Evolutionary conservation across 2,888 invertebrate genomes (phyloP).

Genomic region (Chymomyza fuscimana): DNA sequence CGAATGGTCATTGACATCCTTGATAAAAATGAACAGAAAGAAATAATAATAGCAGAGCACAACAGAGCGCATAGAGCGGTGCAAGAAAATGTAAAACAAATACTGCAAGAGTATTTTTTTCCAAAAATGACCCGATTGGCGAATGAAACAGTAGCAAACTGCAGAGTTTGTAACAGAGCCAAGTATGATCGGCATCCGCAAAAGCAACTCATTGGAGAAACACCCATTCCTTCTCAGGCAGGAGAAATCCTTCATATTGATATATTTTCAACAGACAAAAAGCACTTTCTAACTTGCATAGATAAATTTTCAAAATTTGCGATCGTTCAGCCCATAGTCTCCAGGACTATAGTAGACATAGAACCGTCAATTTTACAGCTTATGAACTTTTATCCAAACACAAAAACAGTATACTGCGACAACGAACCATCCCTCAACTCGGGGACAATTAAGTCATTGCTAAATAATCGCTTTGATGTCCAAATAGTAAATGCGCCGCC

Average conservation of each 20-base stretch:
- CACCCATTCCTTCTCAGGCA: background rate
- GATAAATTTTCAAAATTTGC: background rate
- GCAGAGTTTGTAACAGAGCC: constrained; percentile 21
- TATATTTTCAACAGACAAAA: background rate
- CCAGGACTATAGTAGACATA: no score
- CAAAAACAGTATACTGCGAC: constrained; percentile 34
- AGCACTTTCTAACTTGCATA: background rate
- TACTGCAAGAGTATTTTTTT: constrained; percentile 34
- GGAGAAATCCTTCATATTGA: background rate
- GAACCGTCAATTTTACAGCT: background rate
- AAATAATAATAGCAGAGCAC: constrained; percentile 23
- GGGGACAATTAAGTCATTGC: constrained; percentile 26
- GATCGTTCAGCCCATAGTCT: background rate
- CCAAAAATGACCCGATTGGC: constrained; percentile 29
- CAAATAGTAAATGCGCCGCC: constrained; percentile 23
- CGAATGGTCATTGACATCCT: constrained; percentile 17
- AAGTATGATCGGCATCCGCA: constrained; percentile 12
- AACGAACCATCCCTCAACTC: constrained; percentile 36
- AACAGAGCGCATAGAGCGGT: constrained; percentile 32
- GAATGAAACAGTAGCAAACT: constrained; percentile 25
- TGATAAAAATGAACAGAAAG: constrained; percentile 11
- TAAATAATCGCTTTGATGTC: constrained; percentile 24
- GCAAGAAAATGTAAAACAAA: constrained; percentile 32
- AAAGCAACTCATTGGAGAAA: background rate
- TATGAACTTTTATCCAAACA: constrained; percentile 19